These are phyloP conservation scores for Holothuria leucospilota DNA, from an alignment of 53 echinoderm and acorn worm genomes.

Conservation along the genomic window DNA sequence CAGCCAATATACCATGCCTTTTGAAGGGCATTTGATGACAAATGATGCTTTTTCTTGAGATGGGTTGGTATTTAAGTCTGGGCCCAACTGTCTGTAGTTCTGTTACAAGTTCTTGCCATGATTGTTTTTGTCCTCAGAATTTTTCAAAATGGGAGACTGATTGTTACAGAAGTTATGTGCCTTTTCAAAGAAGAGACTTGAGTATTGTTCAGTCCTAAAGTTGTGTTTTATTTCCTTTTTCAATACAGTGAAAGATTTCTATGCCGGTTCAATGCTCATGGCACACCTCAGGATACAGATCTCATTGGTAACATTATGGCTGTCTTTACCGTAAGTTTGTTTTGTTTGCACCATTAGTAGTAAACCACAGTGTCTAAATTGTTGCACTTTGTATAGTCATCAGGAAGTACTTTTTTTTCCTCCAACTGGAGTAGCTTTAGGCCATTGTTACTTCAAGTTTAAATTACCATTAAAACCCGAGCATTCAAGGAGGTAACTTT, in stretches of 20 bases:
- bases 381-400: too few species aligned
- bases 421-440: too few species aligned
- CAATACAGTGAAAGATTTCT: constrained; percentile 88
- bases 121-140: too few species aligned
- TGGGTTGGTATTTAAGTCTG: too few species aligned
- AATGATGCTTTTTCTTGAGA: too few species aligned
- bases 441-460: too few species aligned
- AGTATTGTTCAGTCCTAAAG: too few species aligned
- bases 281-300: constrained; percentile 75
- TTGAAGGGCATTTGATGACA: neutral
- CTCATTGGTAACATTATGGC: constrained; percentile 88
- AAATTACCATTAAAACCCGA: too few species aligned
- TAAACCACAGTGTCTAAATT: neutral
- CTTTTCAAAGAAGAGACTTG: neutral
- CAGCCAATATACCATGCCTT: neutral
- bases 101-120: too few species aligned
- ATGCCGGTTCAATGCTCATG: constrained; percentile 87
- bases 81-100: too few species aligned
- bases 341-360: neutral
- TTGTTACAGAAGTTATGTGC: neutral
- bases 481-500: too few species aligned
- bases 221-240: neutral
- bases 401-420: too few species aligned
- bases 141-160: neutral
- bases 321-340: constrained; percentile 87